These are phyloP conservation scores for Eupristina koningsbergeri DNA, from an alignment of 1,140 invertebrate species.

Conservation along the genomic window DNA sequence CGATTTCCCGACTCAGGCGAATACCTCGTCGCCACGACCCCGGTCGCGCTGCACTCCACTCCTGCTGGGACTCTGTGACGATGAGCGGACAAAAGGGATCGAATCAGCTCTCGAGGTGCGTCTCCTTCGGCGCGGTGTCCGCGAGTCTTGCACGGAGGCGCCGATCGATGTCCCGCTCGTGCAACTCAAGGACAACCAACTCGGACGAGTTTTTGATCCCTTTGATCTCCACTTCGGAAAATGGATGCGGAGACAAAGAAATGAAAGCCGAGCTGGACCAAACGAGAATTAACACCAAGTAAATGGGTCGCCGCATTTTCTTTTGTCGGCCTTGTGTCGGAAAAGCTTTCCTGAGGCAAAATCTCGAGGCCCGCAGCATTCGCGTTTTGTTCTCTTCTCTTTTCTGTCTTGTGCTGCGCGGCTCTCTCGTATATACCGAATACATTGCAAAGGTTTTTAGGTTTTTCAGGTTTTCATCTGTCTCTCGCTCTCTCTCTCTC, in stretches of 20 bases:
- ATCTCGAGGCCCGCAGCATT: no score
- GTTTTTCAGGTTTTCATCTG: no score
- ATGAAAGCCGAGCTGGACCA: neutral
- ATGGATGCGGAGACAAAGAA: neutral
- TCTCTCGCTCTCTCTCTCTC: neutral
- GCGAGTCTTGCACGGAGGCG: no score
- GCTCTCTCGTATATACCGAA: no score
- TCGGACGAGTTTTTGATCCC: neutral
- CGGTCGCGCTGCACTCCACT: neutral
- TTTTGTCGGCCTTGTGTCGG: slow-evolving; percentile 40
- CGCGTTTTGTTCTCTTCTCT: no score
- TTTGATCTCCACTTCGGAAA: no score
- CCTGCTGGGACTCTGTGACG: no score
- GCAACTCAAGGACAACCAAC: neutral
- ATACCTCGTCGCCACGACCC: neutral
- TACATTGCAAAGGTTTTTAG: no score
- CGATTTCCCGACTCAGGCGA: neutral
- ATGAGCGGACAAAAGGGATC: neutral
- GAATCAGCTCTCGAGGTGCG: neutral
- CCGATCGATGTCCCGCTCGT: neutral
- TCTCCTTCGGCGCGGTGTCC: no score
- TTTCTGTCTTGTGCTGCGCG: no score
- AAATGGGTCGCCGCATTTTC: slow-evolving; percentile 51
- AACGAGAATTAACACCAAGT: slow-evolving; percentile 36
- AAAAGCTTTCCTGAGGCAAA: slow-evolving; percentile 53